These are phyloP conservation scores for Mixornis gularis DNA, from an alignment of 2,113 vertebrate species.

Conservation along the genomic window DNA sequence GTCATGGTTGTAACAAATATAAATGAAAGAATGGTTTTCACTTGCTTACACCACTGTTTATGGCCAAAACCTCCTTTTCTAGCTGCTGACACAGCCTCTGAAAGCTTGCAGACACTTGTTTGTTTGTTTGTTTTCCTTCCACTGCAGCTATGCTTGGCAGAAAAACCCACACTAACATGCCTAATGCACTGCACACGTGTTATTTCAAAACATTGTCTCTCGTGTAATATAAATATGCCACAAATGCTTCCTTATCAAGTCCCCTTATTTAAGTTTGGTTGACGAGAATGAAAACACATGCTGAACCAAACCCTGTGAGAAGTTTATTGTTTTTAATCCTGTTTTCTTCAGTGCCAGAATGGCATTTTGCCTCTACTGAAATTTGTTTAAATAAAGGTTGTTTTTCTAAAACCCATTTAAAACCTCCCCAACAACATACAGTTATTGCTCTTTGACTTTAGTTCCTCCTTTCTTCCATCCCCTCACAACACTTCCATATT, in stretches of 20 bases:
- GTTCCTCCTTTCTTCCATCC: background rate
- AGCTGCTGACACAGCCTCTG: background rate
- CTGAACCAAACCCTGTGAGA: background rate
- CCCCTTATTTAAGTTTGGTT: background rate
- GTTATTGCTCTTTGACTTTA: background rate
- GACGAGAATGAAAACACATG: background rate
- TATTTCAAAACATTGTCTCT: background rate
- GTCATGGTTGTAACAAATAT: background rate
- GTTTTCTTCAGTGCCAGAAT: background rate
- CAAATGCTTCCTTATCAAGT: background rate
- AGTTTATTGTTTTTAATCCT: background rate
- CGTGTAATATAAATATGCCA: background rate
- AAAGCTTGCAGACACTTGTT: background rate
- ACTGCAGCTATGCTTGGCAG: background rate
- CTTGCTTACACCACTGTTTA: background rate
- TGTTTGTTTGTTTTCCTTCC: background rate
- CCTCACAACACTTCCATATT: background rate
- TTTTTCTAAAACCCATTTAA: background rate
- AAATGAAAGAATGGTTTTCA: background rate
- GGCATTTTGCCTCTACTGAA: background rate
- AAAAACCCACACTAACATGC: background rate
- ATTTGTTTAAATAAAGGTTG: background rate
- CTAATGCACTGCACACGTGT: background rate
- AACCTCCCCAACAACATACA: fast-evolving
- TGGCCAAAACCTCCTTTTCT: background rate